Base-by-base conservation (phyloP, 2,797 vertebrate species). In the Clamator glandarius region DNA sequence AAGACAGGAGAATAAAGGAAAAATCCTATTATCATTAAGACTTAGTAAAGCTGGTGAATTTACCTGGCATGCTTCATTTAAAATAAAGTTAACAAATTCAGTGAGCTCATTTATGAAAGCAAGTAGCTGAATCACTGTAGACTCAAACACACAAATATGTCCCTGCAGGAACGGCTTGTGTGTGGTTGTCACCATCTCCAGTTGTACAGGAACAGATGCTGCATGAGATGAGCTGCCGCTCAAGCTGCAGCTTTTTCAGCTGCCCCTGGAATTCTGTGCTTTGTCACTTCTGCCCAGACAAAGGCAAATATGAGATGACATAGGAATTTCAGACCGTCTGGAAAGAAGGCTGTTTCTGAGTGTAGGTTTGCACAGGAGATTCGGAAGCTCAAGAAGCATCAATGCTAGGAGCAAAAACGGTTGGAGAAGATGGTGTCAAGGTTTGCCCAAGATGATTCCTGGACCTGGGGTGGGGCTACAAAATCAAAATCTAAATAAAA, bases 321-420 rank as follows among this genome's bases (percentile, higher is more conserved):
- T 0, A 58, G 33, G 21, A 64, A 82, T 67, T 87, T 83, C 61
- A 26, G 13, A 9, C 29, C 5, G 2, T 25, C 25, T 74, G 64
- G 55, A 83, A 36, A 52, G 12, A 73, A 57, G 15, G 24, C 2
- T 83, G 5, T 2, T 73, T 63, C 64, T 35, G 33, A 66, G 24
- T 3, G 8, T 36, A 35, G 9, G 7, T 55, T 92, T 82, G 24
- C 28, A 63, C 25, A 70, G 28, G 17, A 41, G 6, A 0, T 2
- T 5, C 1, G 0, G 54, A 67, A 75, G 21, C 31, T 84, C 0
- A 0, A 73, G 23, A 16, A 74, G 20, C 21, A 18, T n/a, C 59
- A 63, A 28, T n/a, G 48, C 12, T 62, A 35, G n/a, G 24, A 52
- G 39, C 5, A 69, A 64, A 58, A 77, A 51, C 0, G 8, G 31